Evolutionary conservation across 1,140 invertebrate species (phyloP), one percentile per base, ranked within the genome.

Genomic region (Drosophila sp.): DNA sequence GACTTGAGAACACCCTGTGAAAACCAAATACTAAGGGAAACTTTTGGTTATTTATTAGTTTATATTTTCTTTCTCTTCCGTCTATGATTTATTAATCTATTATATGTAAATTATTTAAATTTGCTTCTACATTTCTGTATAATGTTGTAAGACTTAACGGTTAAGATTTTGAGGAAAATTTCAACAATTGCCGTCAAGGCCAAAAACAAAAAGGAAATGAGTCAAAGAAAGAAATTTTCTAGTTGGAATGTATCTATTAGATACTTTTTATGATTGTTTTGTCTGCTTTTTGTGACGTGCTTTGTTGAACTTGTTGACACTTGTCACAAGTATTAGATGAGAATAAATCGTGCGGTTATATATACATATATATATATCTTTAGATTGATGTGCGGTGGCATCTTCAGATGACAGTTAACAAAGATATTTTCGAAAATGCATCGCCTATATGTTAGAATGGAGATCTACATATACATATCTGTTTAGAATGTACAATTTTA

Each of bases 301-400:
- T 72, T 68, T 64, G 63, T 75, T 54, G 7, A 50, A 27, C 55
- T 35, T 66, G 62, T 72, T 66, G 64, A 73, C 70, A 76, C 60
- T 70, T 87, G 72, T 86, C 82, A 87, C 79, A 76, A 82, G 79
- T 17, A 83, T 71, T 69, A 56, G 76, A 79, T 66, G 60, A 58
- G 41, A 79, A 77, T 41, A 77, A 64, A 75, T 86, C 70, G 67
- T 66, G 30, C 35, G 66, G 66, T 62, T 80, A 63, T 76, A 68
- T 50, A 66, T 54, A 72, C 44, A 10, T 65, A 79, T 78, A 62
- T 70, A 70, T 60, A 82, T 63, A 67, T 54, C 56, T 3, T 33
- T 33, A 66, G 82, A 85, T 87, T 79, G 79, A 87, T 85, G 83
- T 76, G 75, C 75, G 74, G 68, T 74, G 68, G 70, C 62, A 64